A percentile compares a stretch with the other conserved stretches of the same genome.
These are phyloP conservation scores for Andrena bucephala DNA, from an alignment of 2,888 invertebrate genomes.

Conservation along the genomic window DNA sequence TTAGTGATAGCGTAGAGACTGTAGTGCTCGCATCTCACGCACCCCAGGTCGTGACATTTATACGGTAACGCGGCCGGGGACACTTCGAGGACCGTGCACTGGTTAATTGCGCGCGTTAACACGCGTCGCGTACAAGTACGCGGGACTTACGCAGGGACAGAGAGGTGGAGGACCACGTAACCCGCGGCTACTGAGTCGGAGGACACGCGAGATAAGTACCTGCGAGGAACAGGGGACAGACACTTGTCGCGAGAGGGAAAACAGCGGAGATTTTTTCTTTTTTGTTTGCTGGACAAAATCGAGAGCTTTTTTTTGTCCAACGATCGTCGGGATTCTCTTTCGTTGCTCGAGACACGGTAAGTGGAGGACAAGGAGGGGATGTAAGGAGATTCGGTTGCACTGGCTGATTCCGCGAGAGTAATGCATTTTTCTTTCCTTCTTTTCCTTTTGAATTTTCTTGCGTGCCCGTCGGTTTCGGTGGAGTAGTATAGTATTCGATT, in stretches of 20 bases:
- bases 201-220: slow-evolving; percentile 26
- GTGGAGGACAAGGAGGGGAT: not conserved
- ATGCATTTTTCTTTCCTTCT: not conserved
- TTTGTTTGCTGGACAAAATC: no score
- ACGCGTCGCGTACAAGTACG: slow-evolving; percentile 3
- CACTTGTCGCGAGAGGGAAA: not conserved
- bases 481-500: slow-evolving; percentile 25
- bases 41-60: slow-evolving; percentile 54
- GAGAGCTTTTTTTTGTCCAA: no score
- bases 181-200: not conserved
- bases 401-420: not conserved
- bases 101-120: slow-evolving; percentile 22
- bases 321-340: slow-evolving; percentile 8
- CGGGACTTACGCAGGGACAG: slow-evolving; percentile 7
- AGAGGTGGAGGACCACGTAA: not conserved
- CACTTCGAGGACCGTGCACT: slow-evolving; percentile 28
- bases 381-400: not conserved
- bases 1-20: slow-evolving; percentile 84
- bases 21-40: slow-evolving; percentile 80
- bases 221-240: not conserved
- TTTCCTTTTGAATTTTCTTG: not conserved
- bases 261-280: not conserved
- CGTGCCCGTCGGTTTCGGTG: not conserved
- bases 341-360: slow-evolving; percentile 30
- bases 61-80: slow-evolving; percentile 38